phyloP scores from a whole-genome alignment of 2,888 invertebrate genomes.

The Sarcophaga rosellei region DNA sequence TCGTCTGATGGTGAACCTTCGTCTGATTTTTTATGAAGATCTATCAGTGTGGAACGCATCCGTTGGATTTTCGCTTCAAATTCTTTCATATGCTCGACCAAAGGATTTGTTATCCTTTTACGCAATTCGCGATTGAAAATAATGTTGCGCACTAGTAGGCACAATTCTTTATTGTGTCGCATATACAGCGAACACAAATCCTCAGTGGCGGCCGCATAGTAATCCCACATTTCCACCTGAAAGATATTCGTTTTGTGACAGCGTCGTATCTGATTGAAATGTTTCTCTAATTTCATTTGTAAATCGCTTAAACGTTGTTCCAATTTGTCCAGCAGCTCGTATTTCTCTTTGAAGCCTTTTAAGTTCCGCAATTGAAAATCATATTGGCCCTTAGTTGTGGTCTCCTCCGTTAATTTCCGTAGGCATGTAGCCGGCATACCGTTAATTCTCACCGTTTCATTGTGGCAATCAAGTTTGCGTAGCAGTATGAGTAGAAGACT shows the following conservation, averaged over 20 bases:
- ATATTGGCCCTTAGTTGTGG: slow-evolving; percentile 70
- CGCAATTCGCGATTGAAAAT: slow-evolving; percentile 76
- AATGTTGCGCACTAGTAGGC: slow-evolving; percentile 72
- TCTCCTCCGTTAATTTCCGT: slow-evolving; percentile 54
- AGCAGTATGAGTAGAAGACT: slow-evolving; percentile 75
- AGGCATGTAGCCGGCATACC: slow-evolving; percentile 75
- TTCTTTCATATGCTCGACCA: slow-evolving; percentile 72
- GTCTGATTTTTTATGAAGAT: slow-evolving; percentile 71
- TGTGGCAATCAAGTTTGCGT: slow-evolving; percentile 75
- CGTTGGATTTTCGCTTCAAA: slow-evolving; percentile 69
- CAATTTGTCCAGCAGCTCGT: slow-evolving; percentile 68
- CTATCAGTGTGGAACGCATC: slow-evolving; percentile 71
- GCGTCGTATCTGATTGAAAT: slow-evolving; percentile 72
- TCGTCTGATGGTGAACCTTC: slow-evolving; percentile 71
- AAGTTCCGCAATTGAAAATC: background rate
- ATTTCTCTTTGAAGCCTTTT: slow-evolving; percentile 47
- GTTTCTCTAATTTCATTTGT: slow-evolving; percentile 71
- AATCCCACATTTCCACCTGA: slow-evolving; percentile 67
- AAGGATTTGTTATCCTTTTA: slow-evolving; percentile 72
- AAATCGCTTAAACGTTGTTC: slow-evolving; percentile 68
- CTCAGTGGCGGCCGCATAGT: slow-evolving; percentile 71
- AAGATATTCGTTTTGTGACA: slow-evolving; percentile 64
- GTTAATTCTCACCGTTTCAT: slow-evolving; percentile 73
- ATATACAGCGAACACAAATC: slow-evolving; percentile 76
- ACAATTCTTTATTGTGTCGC: slow-evolving; percentile 73